A percentile compares a stretch with the other conserved stretches of the same genome.
These are phyloP conservation scores for Machaerirhynchus nigripectus DNA, from an alignment of 2,113 vertebrate species.

Conservation along the genomic window DNA sequence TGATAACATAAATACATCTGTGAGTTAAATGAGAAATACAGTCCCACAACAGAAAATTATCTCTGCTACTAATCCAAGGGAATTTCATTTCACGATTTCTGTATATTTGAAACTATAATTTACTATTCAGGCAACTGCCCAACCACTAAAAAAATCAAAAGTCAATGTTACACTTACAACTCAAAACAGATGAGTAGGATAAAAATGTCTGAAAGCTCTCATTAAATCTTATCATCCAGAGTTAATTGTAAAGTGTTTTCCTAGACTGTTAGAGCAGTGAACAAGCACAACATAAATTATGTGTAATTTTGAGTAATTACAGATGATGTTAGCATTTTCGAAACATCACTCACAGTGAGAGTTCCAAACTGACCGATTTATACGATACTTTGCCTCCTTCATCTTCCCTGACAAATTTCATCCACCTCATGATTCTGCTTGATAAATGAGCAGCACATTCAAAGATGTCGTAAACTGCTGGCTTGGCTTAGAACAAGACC, in stretches of 20 bases:
- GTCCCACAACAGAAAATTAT: constrained; percentile 8
- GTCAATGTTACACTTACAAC: constrained; percentile 42
- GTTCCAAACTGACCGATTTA: constrained; percentile 9
- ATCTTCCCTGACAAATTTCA: constrained; percentile 24
- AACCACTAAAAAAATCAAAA: constrained; percentile 39
- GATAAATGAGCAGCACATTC: not conserved
- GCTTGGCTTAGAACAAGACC: not conserved
- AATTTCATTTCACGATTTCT: constrained; percentile 6
- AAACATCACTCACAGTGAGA: constrained; percentile 43
- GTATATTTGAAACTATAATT: constrained; percentile 19
- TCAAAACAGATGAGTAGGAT: constrained; percentile 36
- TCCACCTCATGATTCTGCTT: constrained; percentile 6
- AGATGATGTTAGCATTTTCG: constrained; percentile 45
- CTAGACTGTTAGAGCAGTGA: constrained; percentile 3
- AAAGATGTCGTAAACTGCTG: not conserved
- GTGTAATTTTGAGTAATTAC: constrained; percentile 60
- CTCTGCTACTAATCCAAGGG: constrained; percentile 21
- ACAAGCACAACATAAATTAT: constrained; percentile 48
- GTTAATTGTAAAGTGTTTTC: constrained; percentile 46
- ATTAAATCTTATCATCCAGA: constrained; percentile 37
- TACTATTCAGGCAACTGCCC: constrained; percentile 47
- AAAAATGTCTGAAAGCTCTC: constrained; percentile 39
- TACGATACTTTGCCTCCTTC: constrained; percentile 9
- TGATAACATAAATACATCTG: not conserved
- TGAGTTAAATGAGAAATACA: constrained; percentile 32